Percentiles rank a stretch among this genome's conserved stretches.
These are phyloP conservation scores for Tetramorium simillimum DNA, from an alignment of 1,140 invertebrate genomes.

Conservation along the genomic window DNA sequence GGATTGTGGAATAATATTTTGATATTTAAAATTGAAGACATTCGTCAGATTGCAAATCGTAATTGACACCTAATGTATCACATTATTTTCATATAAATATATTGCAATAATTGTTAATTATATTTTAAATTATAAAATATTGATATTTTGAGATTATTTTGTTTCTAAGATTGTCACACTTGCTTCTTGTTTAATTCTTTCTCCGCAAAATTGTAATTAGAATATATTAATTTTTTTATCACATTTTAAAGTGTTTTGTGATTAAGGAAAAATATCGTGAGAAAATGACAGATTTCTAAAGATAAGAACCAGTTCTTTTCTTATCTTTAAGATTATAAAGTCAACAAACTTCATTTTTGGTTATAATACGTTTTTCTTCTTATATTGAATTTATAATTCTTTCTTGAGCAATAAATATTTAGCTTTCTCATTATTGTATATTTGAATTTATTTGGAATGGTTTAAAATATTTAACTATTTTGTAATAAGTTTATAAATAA, in stretches of 20 bases:
- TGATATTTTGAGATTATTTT: not conserved
- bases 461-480: not conserved
- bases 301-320: slow-evolving; percentile 48
- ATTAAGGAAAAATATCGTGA: not conserved
- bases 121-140: not conserved
- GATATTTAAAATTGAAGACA: not conserved
- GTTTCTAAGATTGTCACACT: not conserved
- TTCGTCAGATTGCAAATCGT: not conserved
- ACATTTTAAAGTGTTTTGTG: not conserved
- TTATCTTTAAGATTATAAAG: slow-evolving; percentile 48
- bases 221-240: not conserved
- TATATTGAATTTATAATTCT: not conserved
- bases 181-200: not conserved
- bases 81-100: not conserved
- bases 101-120: not conserved
- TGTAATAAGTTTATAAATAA: not conserved
- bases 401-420: not conserved
- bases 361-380: too few relatives aligned
- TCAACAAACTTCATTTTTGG: slow-evolving; percentile 58
- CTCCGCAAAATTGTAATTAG: not conserved
- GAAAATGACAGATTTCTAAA: slow-evolving; percentile 56
- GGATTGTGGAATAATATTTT: not conserved
- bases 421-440: not conserved
- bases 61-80: not conserved
- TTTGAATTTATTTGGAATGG: not conserved